phyloP scores from a whole-genome alignment of 2,888 invertebrate genomes.

The Beris morrisii region DNA sequence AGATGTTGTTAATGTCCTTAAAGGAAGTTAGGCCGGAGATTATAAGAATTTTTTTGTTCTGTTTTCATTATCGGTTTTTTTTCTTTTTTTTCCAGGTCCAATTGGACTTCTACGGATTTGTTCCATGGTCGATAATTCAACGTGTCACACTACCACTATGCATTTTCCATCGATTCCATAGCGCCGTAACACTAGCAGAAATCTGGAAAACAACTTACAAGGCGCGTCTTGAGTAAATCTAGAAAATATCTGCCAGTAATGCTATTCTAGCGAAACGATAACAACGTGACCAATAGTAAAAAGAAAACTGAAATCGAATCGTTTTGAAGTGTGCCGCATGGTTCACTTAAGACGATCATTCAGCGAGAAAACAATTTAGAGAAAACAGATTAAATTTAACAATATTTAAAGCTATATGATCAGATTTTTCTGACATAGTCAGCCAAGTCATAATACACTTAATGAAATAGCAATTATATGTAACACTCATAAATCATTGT shows the following conservation, averaged over 20 bases:
- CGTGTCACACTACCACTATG: constrained; percentile 90
- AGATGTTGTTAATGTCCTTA: no score
- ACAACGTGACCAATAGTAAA: neutral
- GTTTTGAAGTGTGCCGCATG: no score
- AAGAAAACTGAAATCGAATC: neutral
- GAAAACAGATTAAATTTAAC: neutral
- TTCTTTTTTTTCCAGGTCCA: constrained; percentile 62
- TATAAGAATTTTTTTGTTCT: no score
- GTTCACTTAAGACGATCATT: neutral
- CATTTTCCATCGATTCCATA: constrained; percentile 96
- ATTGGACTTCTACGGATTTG: constrained; percentile 88
- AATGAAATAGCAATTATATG: no score
- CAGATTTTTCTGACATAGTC: no score
- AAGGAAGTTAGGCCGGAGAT: no score
- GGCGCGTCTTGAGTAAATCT: constrained; percentile 78
- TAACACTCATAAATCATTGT: neutral
- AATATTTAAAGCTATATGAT: no score
- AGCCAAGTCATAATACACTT: no score
- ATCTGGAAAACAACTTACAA: constrained; percentile 96
- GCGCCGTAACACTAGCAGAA: constrained; percentile 90
- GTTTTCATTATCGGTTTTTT: no score
- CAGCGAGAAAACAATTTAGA: constrained; percentile 2
- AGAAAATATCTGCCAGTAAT: constrained; percentile 5
- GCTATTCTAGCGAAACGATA: neutral
- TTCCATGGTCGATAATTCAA: constrained; percentile 91